These are phyloP conservation scores for Mantis religiosa DNA, from an alignment of 2,888 invertebrate genomes.

Conservation along the genomic window DNA sequence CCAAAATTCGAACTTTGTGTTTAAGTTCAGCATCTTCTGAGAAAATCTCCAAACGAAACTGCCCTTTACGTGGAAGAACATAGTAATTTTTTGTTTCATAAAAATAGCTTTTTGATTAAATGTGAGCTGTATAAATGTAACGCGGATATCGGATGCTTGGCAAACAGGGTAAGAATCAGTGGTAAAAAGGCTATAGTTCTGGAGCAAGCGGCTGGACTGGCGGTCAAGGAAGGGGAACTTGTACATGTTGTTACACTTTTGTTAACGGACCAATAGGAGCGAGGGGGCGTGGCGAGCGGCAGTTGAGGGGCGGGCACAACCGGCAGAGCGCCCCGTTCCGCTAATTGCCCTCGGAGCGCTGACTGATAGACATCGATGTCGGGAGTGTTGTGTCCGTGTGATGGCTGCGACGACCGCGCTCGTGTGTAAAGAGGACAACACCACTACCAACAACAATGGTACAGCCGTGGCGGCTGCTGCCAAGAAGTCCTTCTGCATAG, in stretches of 20 bases:
- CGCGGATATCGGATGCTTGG: too few species aligned
- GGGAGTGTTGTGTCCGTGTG: not conserved
- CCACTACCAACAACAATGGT: slow-evolving; percentile 29
- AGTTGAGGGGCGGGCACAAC: not conserved
- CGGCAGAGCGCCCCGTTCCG: not conserved
- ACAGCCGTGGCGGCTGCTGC: not conserved
- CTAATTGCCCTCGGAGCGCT: not conserved
- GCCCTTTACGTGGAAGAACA: too few species aligned
- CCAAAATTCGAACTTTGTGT: too few species aligned
- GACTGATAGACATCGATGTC: not conserved
- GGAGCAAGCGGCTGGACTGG: too few species aligned
- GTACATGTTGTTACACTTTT: not conserved
- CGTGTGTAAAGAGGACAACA: not conserved
- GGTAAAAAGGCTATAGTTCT: too few species aligned
- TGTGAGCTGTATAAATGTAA: too few species aligned
- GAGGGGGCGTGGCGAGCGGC: not conserved
- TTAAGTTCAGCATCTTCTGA: too few species aligned
- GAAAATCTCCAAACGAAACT: too few species aligned
- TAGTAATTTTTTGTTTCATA: too few species aligned
- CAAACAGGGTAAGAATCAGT: too few species aligned
- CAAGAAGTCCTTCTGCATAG: slow-evolving; percentile 85
- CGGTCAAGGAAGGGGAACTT: not conserved
- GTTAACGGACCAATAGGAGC: not conserved
- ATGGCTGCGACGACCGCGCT: slow-evolving; percentile 16
- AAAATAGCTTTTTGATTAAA: too few species aligned